Evolutionary conservation across 1,140 invertebrate genomes (phyloP).

Genomic region (Helicoverpa zea): DNA sequence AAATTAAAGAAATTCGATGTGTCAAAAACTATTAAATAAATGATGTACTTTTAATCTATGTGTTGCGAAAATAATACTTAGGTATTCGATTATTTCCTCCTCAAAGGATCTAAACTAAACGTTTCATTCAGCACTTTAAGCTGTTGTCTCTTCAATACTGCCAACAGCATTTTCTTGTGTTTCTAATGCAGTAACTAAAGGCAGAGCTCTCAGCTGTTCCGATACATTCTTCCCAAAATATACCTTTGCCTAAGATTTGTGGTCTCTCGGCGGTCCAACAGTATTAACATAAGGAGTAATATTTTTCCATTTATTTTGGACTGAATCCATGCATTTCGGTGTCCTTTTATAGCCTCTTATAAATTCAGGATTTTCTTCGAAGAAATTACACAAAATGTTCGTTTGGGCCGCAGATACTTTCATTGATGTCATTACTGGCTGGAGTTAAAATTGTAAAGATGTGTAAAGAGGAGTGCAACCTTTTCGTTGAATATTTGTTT

Average conservation of each 20-base stretch:
- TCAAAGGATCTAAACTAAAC: not conserved
- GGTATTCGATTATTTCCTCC: not conserved
- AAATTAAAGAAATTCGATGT: too few species aligned
- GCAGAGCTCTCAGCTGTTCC: constrained; percentile 31
- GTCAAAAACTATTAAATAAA: too few species aligned
- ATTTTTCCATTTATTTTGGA: constrained; percentile 6
- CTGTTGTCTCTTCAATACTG: constrained; percentile 33
- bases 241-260: not conserved
- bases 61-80: not conserved
- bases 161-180: constrained; percentile 35
- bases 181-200: constrained; percentile 17
- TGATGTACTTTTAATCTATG: too few species aligned
- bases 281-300: not conserved
- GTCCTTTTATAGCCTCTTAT: not conserved
- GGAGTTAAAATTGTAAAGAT: too few species aligned
- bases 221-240: constrained; percentile 27
- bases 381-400: not conserved
- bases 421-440: too few species aligned
- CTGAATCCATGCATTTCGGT: not conserved
- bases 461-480: too few species aligned
- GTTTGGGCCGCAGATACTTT: not conserved
- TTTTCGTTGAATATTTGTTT: too few species aligned
- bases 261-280: not conserved
- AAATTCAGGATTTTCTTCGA: not conserved
- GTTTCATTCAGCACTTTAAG: not conserved